Evolutionary conservation across 2,113 vertebrate species (phyloP), one percentile per base, ranked within the genome.

Genomic region (Glaucidium brasilianum): DNA sequence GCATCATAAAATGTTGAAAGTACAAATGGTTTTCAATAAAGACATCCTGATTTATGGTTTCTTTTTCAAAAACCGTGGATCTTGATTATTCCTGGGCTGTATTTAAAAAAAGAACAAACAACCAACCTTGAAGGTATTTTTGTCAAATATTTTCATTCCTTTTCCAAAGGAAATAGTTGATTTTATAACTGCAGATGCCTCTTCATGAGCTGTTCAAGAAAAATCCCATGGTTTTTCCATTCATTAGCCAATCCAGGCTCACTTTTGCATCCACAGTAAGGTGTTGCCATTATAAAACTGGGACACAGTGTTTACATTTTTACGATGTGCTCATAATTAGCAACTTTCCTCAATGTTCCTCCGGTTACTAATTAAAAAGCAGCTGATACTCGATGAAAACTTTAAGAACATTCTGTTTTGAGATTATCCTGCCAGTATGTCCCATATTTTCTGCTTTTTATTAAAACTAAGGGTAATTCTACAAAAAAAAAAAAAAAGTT

Each of bases 141-240:
- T 92, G 39, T 39, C 80, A 73, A 92, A 82, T 79, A 88, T 95
- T 96, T 96, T 88, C 80, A 50, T 78, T 91, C 69, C 59, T 82
- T 95, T 94, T 94, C 94, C 96, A 91, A 68, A 92, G 92, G 86
- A 97, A 97, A 97, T 92, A 83, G 91, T 94, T 94, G 89, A 79
- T 89, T 96, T 97, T 97, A 92, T 92, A 97, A 95, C 73, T 50
- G 84, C 94, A 95, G 62, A 92, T 94, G 80, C 89, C 86, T 88
- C 86, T 68, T 87, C 14, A 0, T 97, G 91, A 95, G 95, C 89
- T 91, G 86, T 91, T 94, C 77, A 79, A 76, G 84, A 92, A 92
- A 90, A 94, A 95, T 92, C 66, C 91, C 80, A 64, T 79, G 67
- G 59, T 96, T 97, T 96, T 97, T 94, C 96, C 95, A 69, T 50